Evolutionary conservation across 1,140 invertebrate genomes (phyloP).

Genomic region (Artemia franciscana): DNA sequence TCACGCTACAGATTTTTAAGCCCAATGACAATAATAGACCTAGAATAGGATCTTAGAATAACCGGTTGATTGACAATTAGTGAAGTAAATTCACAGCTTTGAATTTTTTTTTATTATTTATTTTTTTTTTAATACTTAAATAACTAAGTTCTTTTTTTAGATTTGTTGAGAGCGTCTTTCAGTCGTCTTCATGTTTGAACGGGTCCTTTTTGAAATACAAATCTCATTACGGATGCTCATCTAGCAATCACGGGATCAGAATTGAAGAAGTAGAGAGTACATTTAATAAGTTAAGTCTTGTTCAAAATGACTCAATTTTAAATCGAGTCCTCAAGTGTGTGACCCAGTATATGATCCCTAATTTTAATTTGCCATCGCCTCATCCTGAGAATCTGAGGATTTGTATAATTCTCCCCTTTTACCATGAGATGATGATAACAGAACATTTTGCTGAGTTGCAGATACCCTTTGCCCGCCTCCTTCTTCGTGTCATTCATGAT

Average conservation of each 20-base stretch:
- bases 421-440: constrained; percentile 58
- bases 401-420: constrained; percentile 56
- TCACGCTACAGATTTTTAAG: too few species aligned
- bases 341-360: constrained; percentile 37
- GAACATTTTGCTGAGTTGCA: constrained; percentile 39
- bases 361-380: constrained; percentile 39
- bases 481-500: constrained; percentile 6
- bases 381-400: constrained; percentile 63
- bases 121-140: too few species aligned
- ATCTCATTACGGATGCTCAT: constrained; percentile 19
- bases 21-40: too few species aligned
- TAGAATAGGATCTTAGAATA: too few species aligned
- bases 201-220: constrained; percentile 44
- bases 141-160: too few species aligned
- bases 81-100: too few species aligned
- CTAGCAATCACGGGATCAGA: constrained; percentile 45
- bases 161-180: constrained; percentile 63
- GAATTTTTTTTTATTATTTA: too few species aligned
- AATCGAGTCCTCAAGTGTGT: constrained; percentile 37
- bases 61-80: too few species aligned
- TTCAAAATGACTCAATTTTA: constrained; percentile 41
- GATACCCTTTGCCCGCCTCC: constrained; percentile 33
- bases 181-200: constrained; percentile 61
- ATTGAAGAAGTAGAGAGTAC: constrained; percentile 32
- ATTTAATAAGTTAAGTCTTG: constrained; percentile 37